phyloP scores from a whole-genome alignment of 2,113 vertebrate species.

The Chionodraco myersi region DNA sequence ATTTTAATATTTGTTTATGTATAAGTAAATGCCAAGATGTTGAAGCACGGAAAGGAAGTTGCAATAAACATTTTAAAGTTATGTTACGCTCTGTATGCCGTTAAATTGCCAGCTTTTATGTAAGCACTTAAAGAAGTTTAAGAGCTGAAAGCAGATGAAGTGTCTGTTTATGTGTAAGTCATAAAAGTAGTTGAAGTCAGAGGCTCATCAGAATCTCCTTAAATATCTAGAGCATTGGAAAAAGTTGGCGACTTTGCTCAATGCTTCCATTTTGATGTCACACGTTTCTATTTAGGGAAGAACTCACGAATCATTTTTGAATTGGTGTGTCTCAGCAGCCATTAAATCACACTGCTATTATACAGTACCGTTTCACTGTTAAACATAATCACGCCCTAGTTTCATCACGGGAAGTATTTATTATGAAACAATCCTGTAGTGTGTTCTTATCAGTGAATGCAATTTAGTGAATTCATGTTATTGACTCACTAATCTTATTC shows the following conservation, averaged over 20 bases:
- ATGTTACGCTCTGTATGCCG: neutral
- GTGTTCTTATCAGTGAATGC: constrained; percentile 63
- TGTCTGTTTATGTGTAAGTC: neutral
- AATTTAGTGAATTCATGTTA: constrained; percentile 63
- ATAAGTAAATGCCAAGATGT: neutral
- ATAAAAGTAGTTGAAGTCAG: constrained; percentile 22
- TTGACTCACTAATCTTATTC: constrained; percentile 71
- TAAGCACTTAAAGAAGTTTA: neutral
- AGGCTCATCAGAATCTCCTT: neutral
- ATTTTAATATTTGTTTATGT: no score
- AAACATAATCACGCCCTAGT: constrained; percentile 58
- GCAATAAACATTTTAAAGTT: neutral
- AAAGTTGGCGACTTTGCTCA: constrained; percentile 22
- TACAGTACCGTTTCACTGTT: constrained; percentile 63
- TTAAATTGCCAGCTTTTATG: constrained; percentile 20
- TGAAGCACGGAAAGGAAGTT: neutral
- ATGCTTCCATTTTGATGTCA: constrained; percentile 23
- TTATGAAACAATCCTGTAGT: constrained; percentile 55
- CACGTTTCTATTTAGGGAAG: constrained; percentile 36
- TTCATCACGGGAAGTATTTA: constrained; percentile 65
- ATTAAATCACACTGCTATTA: constrained; percentile 66
- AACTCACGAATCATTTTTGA: constrained; percentile 61
- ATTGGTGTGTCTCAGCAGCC: constrained; percentile 59
- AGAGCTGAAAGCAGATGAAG: constrained; percentile 7
- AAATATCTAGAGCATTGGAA: constrained; percentile 6